Evolutionary conservation across 2,888 invertebrate genomes (phyloP), one percentile per base, ranked within the genome.

Genomic region (Drosophila yooni): DNA sequence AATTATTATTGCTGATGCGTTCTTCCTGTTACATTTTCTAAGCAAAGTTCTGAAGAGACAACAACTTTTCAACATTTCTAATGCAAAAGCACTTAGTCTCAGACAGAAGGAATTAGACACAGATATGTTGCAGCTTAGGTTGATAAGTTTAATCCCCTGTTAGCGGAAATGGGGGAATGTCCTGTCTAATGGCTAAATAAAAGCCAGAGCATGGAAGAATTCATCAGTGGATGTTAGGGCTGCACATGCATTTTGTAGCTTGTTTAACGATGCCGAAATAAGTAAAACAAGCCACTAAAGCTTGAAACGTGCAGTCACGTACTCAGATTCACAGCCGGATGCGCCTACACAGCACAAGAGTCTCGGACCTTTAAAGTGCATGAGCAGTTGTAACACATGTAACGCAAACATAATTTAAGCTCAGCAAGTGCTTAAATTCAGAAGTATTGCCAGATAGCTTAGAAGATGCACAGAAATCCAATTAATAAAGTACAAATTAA

Each of bases 81-180:
- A 78, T 88, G 87, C 83, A 86, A 86, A 81, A 90, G 70, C 85
- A 90, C 85, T 88, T 86, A 76, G 84, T 40, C 83, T 34, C 52
- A 73, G 74, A 83, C 85, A 88, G 67, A 27, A 29, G 70, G 81
- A 71, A 78, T 74, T 83, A 66, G 54, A 81, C 75, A 83, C 77
- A 65, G 51, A 65, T 61, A 66, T 72, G 64, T 65, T 57, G 71
- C 75, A 74, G 56, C 63, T 63, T 21, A 18, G 43, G 33, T 54
- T 34, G 63, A 60, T 60, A 57, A 58, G 65, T 64, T 56, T 10
- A 74, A 60, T 46, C 46, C 51, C 38, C 56, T 46, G 60, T 15
- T 25, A 5, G 40, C n/a, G 7, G 34, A 36, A 52, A 2, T 54
- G 62, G 27, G 18, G 36, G 13, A n/a, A 7, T 56, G 67, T 31